Base-by-base conservation (phyloP, 2,888 invertebrate species). In the Fabriciana adippe region DNA sequence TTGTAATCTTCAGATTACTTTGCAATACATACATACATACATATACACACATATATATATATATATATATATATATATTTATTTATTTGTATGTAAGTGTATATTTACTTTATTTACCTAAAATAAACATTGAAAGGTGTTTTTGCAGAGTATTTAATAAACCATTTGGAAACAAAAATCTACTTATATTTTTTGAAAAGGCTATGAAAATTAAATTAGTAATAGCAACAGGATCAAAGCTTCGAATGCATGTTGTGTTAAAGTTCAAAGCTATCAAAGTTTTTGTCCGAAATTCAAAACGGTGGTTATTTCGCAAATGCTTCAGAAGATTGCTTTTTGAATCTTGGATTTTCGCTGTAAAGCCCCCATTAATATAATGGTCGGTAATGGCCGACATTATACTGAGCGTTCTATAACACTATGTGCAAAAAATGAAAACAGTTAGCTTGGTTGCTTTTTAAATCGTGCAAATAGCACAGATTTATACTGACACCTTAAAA, bases 331-430 rank as follows among this genome's bases (percentile, higher is more conserved):
- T 41, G 16, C 54, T 54, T 45, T 51, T 21, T 54, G 54, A 41
- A 54, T 47, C 21, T 54, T 45, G 54, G 45, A 63, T 54, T 63
- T 54, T 63, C 54, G 15, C 54, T 45, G 21, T 45, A 63, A 54
- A 45, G 45, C 21, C 18, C 18, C 62, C 62, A 63, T 63, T 63
- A 54, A 45, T 54, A 63, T 63, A 63, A 63, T 63, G 54, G 26
- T 54, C 54, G 53, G 54, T 54, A 26, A 63, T 63, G 45, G 54
- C 45, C 6, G 45, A 48, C 54, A 63, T 63, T 61, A 61, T 35
- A 61, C 50, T 15, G 51, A 61, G 50, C 16, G 51, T 31, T 60
- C 50, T 51, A 50, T 26, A 31, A 14, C 50, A 48, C 50, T 51
- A 51, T 51, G 35, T 51, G 18, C 51, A 35, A 16, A 16, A 15